A percentile compares a stretch with the other conserved stretches of the same genome.
Evolutionary conservation across 2,113 vertebrate genomes (phyloP).

Genomic region (Sterna hirundo): DNA sequence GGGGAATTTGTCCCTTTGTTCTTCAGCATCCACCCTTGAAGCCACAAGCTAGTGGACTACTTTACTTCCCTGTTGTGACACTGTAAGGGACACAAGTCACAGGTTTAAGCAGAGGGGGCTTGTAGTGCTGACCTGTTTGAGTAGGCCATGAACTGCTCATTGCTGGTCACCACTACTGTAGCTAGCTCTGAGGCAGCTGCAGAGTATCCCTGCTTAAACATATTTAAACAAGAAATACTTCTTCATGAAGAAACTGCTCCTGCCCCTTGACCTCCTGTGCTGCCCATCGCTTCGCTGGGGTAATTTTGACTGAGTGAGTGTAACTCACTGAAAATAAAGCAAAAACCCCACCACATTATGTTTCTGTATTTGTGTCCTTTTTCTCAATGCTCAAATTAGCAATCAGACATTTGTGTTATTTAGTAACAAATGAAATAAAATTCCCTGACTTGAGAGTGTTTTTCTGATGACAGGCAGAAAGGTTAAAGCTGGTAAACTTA

Average conservation of each 20-base stretch:
- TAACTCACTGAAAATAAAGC: neutral
- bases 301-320: neutral
- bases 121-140: neutral
- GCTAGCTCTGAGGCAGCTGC: neutral
- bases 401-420: neutral
- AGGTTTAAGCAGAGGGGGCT: neutral
- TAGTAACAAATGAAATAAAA: neutral
- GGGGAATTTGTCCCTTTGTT: neutral
- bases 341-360: neutral
- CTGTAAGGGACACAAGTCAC: neutral
- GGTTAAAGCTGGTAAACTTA: constrained; percentile 21
- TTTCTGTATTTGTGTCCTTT: neutral
- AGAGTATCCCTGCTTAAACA: neutral
- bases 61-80: neutral
- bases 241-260: neutral
- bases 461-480: neutral
- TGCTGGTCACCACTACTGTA: neutral
- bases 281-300: neutral
- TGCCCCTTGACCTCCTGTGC: neutral
- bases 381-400: neutral
- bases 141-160: neutral
- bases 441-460: neutral
- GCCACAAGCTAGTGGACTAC: neutral
- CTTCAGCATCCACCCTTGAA: neutral
- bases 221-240: neutral